Percentiles rank a stretch among this genome's conserved stretches.
These are phyloP conservation scores for Pogonomyrmex barbatus DNA, from an alignment of 1,140 invertebrate species.

Conservation along the genomic window DNA sequence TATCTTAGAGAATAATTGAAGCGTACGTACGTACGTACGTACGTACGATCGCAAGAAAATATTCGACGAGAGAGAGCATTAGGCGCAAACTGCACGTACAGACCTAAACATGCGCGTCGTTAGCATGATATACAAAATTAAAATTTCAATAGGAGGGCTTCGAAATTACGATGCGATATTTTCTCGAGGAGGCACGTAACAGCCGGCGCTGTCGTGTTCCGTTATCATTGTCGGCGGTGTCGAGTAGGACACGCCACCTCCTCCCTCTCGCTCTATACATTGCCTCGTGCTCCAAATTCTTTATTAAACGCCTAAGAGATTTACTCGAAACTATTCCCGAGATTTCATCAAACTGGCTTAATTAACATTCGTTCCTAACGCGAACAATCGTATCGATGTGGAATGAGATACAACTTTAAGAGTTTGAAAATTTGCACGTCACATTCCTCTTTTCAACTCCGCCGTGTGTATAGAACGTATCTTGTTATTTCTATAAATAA, in stretches of 20 bases:
- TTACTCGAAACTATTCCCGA: constrained; percentile 33
- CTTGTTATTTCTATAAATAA: background rate
- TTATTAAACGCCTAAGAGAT: constrained; percentile 57
- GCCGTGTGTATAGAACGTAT: background rate
- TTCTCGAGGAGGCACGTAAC: constrained; percentile 67
- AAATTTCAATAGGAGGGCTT: constrained; percentile 68
- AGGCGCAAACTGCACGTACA: background rate
- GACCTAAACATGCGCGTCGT: background rate
- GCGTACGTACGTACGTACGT: background rate
- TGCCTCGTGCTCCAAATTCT: constrained; percentile 45
- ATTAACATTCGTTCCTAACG: constrained; percentile 11
- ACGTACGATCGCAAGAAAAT: constrained; percentile 7
- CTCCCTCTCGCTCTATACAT: background rate
- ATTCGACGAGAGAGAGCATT: constrained; percentile 2
- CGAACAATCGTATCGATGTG: background rate
- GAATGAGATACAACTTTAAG: background rate
- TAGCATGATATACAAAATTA: constrained; percentile 59
- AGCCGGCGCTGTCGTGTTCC: constrained; percentile 60
- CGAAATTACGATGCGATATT: constrained; percentile 63
- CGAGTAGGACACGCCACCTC: constrained; percentile 46
- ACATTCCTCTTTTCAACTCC: background rate
- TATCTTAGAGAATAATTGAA: constrained; percentile 37
- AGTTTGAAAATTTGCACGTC: background rate
- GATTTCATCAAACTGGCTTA: constrained; percentile 49
- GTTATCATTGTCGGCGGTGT: constrained; percentile 67